These are phyloP conservation scores for Tinamus guttatus DNA, from an alignment of 2,113 vertebrate species.

Conservation along the genomic window DNA sequence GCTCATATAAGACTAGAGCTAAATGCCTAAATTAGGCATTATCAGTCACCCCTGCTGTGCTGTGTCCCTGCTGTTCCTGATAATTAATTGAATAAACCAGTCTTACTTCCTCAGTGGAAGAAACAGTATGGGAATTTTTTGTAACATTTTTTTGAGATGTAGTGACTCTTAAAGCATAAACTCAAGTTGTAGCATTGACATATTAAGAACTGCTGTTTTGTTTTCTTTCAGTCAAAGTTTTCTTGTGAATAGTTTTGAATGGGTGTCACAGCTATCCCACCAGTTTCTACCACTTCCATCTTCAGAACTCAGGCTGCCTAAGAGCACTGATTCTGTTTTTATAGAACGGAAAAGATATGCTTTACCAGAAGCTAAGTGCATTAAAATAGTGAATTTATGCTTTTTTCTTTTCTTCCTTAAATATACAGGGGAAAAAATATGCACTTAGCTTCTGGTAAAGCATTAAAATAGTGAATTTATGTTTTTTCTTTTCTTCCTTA, in stretches of 20 bases:
- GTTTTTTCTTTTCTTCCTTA: neutral
- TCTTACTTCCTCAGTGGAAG: neutral
- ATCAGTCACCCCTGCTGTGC: neutral
- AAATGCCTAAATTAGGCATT: neutral
- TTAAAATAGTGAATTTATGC: neutral
- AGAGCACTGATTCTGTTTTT: neutral
- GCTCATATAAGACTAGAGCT: neutral
- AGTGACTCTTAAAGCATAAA: neutral
- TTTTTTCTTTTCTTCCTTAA: neutral
- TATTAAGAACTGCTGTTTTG: neutral
- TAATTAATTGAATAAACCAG: neutral
- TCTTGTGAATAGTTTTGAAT: neutral
- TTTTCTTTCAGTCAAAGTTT: neutral
- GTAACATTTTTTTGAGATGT: no score
- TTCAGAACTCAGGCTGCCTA: rapidly evolving
- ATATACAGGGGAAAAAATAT: no score
- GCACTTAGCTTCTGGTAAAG: no score
- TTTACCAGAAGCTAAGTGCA: neutral
- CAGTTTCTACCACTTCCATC: neutral
- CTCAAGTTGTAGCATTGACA: neutral
- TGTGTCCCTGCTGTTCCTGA: neutral
- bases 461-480: neutral
- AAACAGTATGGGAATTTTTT: no score
- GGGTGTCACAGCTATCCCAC: neutral
- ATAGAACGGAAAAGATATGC: neutral